These are phyloP conservation scores for Drosophila asahinai DNA, from an alignment of 1,140 invertebrate species.

Conservation along the genomic window DNA sequence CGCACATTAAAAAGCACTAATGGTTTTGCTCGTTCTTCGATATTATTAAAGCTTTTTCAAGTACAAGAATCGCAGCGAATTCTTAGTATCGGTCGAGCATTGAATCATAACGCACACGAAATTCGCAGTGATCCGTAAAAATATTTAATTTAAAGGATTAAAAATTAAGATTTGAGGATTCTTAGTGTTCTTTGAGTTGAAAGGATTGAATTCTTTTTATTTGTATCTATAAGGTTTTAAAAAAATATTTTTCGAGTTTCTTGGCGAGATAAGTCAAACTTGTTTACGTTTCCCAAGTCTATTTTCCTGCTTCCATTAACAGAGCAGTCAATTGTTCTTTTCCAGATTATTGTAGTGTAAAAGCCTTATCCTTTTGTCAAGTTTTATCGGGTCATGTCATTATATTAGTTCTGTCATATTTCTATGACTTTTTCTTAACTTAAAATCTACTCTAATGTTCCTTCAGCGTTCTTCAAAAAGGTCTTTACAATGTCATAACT, in stretches of 20 bases:
- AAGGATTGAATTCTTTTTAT: neutral
- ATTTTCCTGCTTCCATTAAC: neutral
- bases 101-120: slow-evolving; percentile 37
- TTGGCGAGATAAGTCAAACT: neutral
- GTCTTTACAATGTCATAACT: neutral
- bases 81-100: slow-evolving; percentile 45
- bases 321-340: too few relatives aligned
- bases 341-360: too few relatives aligned
- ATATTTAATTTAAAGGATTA: neutral
- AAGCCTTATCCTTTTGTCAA: too few relatives aligned
- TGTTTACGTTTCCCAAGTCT: neutral
- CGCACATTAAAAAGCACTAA: slow-evolving; percentile 41
- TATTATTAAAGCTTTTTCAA: slow-evolving; percentile 56
- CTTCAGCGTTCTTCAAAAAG: too few relatives aligned
- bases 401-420: neutral
- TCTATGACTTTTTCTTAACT: too few relatives aligned
- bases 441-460: neutral
- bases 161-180: neutral
- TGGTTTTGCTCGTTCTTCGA: slow-evolving; percentile 25
- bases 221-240: too few relatives aligned
- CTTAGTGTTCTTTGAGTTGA: neutral
- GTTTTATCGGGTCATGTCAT: too few relatives aligned
- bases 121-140: slow-evolving; percentile 29
- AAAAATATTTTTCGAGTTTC: neutral
- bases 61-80: slow-evolving; percentile 45